phyloP scores from a whole-genome alignment of 2,888 invertebrate species.

The Crematogaster levior region DNA sequence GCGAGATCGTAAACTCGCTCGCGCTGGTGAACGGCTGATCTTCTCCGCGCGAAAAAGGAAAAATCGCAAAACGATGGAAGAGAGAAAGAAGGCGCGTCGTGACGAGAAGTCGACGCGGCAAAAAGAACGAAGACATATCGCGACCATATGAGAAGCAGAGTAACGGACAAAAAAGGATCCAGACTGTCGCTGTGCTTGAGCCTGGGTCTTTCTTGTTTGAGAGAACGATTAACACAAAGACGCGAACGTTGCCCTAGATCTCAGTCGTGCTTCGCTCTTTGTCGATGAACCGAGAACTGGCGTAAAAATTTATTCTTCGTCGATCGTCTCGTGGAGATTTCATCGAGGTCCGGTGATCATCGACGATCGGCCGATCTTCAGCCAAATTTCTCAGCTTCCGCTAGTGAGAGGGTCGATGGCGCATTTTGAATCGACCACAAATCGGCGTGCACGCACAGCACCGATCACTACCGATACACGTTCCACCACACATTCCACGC shows the following conservation, averaged over 20 bases:
- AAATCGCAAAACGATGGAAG: not conserved
- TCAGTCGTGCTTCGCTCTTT: not conserved
- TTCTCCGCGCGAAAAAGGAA: not conserved
- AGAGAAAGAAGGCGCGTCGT: not conserved
- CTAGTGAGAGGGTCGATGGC: not conserved
- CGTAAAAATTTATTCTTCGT: not conserved
- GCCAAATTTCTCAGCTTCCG: conserved; percentile 13
- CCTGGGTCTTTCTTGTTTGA: not conserved
- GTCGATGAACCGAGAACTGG: not conserved
- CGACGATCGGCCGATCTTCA: not conserved
- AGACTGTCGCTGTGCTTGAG: not conserved
- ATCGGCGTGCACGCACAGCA: conserved; percentile 20
- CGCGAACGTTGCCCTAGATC: conserved; percentile 23
- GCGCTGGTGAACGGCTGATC: conserved; percentile 25
- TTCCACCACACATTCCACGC: conserved; percentile 43
- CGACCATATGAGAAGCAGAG: conserved; percentile 13
- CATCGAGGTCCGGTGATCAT: conserved; percentile 16
- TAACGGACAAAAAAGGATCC: not conserved
- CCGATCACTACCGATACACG: conserved; percentile 25
- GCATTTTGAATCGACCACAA: conserved; percentile 23
- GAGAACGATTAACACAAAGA: conserved; percentile 19
- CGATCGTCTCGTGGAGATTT: not conserved
- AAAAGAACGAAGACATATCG: conserved; percentile 1
- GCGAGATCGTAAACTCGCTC: not conserved
- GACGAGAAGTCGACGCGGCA: conserved; percentile 9